phyloP scores from a whole-genome alignment of 2,797 vertebrate genomes.

The Acanthurus lineatus region DNA sequence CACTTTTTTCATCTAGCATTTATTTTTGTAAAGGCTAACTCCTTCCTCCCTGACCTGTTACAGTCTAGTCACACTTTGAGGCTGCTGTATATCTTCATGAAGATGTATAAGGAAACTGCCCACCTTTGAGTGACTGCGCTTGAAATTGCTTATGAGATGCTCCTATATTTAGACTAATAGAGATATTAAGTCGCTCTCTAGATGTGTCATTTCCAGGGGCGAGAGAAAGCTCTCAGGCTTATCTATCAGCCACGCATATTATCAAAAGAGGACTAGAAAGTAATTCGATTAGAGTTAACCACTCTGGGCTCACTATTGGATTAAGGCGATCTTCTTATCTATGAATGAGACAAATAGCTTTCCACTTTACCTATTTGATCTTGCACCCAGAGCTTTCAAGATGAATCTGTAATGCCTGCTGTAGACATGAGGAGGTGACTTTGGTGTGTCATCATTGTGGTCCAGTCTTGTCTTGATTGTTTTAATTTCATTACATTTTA shows the following conservation, averaged over 20 bases:
- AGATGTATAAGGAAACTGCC: constrained; percentile 54
- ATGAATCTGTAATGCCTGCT: constrained; percentile 29
- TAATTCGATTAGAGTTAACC: constrained; percentile 81
- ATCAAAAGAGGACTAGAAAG: constrained; percentile 71
- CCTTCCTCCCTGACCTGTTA: constrained; percentile 39
- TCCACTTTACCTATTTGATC: constrained; percentile 70
- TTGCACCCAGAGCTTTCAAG: constrained; percentile 35
- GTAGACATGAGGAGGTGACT: constrained; percentile 24
- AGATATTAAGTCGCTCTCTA: constrained; percentile 70
- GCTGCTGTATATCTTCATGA: constrained; percentile 56
- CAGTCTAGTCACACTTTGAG: constrained; percentile 36
- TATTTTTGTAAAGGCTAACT: constrained; percentile 53
- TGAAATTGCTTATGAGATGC: constrained; percentile 80
- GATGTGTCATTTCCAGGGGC: constrained; percentile 73
- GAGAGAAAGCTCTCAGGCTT: constrained; percentile 69
- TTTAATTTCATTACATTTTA: background rate
- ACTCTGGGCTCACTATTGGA: constrained; percentile 72
- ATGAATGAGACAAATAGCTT: constrained; percentile 76
- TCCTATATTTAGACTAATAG: constrained; percentile 79
- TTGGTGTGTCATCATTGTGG: constrained; percentile 15
- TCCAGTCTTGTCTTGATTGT: constrained; percentile 20
- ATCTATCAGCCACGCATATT: constrained; percentile 74
- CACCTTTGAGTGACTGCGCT: constrained; percentile 76
- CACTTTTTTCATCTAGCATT: constrained; percentile 35
- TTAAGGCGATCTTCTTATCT: constrained; percentile 74